Base-by-base conservation (phyloP, 2,797 vertebrate genomes). In the Spondyliosoma cantharus region DNA sequence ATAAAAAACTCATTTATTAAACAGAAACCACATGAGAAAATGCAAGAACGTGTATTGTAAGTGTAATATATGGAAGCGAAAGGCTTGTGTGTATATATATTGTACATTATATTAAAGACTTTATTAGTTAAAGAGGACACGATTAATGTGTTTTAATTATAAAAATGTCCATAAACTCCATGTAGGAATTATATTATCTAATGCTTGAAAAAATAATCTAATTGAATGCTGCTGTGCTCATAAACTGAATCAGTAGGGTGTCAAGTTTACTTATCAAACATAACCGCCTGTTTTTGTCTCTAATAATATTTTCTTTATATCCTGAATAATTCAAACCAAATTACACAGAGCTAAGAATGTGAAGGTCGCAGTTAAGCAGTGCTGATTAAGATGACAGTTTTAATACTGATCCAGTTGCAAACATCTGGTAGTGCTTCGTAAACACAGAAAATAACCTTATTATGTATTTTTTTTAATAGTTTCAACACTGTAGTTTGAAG, bases 11-110 rank as follows among this genome's bases (percentile, higher is more conserved):
- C 12, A 46, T 20, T 13, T 4, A 22, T 15, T 52, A 20, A 15
- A 45, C 2, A 45, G 46, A 71, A 52, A 66, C 32, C 29, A 14
- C 52, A 24, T 65, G n/a, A 58, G 32, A 79, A 73, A 60, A 54
- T 49, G 9, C 52, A 63, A 49, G 43, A 25, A n/a, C 16, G 19
- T 29, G 22, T 16, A 17, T 59, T 32, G 37, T 6, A 53, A 0
- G 12, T 64, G 19, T 49, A 49, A 14, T 45, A 5, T 46, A 56
- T 49, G 15, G 22, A 71, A 64, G 50, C 22, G 37, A 37, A 37
- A 37, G 32, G 32, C 32, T 37, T 29, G 29, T 29, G 29, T 29
- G 29, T 4, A 29, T 29, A 37, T 37, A 37, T 16, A 29, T 54
- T 45, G 24, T 48, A 25, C 13, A 43, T 46, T 27, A 37, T 16